Base-by-base conservation (phyloP, 1,140 invertebrate genomes). In the Luehdorfia chinensis region DNA sequence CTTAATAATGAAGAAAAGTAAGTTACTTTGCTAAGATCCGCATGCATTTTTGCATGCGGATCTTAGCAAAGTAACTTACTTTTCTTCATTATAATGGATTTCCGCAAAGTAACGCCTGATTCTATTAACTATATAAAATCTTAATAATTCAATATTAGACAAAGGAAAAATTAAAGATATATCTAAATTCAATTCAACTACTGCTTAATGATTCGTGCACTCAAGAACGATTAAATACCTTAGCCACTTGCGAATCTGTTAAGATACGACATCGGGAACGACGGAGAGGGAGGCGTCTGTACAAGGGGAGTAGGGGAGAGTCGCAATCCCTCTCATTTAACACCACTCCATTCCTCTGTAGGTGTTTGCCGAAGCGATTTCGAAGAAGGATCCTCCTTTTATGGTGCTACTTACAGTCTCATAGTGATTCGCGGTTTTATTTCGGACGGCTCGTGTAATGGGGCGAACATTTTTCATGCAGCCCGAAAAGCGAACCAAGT, bases 361-460 rank as follows among this genome's bases (percentile, higher is more conserved):
- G 81, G 75, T 84, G 79, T 86, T 84, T 85, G 77, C 81, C 75
- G 75, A 84, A 85, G 77, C 81, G 79, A 85, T 85, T 81, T 60
- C 64, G 61, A 64, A 62, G 61, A 67, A 73, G 68, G 73, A 85
- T 85, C 75, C 66, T 70, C 65, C 81, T 72, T 85, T 85, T 84
- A 84, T 85, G 74, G 78, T 76, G 53, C 73, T 81, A 81, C 79
- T 85, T 84, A 85, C 70, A 75, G 65, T 73, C 75, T 83, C 79
- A 84, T 80, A 85, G 81, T 84, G 81, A 85, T 84, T 75, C 75
- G 79, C 81, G 79, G 75, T 85, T 85, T 85, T 84, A 84, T 85
- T 83, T 84, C 66, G 74, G 74, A 77, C 76, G 75, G 74, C 70
- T 78, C 78, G 66, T 70, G 74, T 79, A 77, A 75, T 72, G 71